These are phyloP conservation scores for Reticulitermes lucifugus DNA, from an alignment of 2,888 invertebrate genomes.

Conservation along the genomic window DNA sequence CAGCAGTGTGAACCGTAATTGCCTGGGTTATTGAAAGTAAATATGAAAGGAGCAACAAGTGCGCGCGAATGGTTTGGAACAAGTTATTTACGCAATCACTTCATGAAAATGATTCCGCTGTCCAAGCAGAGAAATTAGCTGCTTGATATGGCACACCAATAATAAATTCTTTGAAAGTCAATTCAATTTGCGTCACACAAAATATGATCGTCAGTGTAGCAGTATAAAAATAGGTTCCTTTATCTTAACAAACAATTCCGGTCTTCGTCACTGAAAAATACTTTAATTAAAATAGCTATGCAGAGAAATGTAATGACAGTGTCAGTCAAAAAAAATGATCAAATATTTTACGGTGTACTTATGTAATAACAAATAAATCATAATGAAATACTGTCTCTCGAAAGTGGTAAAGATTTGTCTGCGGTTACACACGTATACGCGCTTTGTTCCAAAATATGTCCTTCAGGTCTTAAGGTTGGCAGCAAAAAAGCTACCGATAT, in stretches of 20 bases:
- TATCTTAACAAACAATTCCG: not conserved
- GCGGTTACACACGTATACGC: not conserved
- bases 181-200: not conserved
- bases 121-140: not conserved
- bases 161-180: not conserved
- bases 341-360: not conserved
- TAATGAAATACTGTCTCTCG: conserved; percentile 10
- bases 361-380: conserved; percentile 1
- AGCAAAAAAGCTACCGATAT: not conserved
- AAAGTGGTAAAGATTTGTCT: conserved; percentile 11
- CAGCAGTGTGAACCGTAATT: not conserved
- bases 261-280: not conserved
- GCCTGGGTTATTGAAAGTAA: not conserved
- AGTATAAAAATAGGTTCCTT: not conserved
- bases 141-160: not conserved
- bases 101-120: conserved; percentile 5
- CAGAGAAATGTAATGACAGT: not conserved
- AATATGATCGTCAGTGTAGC: conserved; percentile 17
- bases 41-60: not conserved
- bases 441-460: conserved; percentile 10
- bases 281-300: not conserved
- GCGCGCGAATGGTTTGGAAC: not conserved
- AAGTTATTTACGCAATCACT: not conserved
- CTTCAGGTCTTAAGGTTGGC: conserved; percentile 1
- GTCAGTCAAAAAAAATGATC: not conserved